These are phyloP conservation scores for Hypotaenidia philippensis DNA, from an alignment of 2,797 vertebrate species.

Conservation along the genomic window DNA sequence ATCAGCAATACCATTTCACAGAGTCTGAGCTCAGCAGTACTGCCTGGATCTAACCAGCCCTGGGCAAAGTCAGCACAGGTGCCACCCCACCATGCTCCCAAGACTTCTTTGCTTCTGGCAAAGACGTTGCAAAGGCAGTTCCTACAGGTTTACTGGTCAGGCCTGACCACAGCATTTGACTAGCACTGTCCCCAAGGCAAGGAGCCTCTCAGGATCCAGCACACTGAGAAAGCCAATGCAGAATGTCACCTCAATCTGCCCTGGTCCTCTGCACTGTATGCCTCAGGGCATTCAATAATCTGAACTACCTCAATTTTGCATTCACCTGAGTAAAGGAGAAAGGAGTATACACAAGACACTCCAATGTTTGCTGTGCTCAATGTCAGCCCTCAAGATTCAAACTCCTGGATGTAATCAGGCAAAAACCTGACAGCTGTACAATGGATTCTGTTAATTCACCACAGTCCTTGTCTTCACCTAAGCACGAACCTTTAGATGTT, in stretches of 20 bases:
- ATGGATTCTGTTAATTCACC: not conserved
- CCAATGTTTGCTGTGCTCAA: not conserved
- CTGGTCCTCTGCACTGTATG: not conserved
- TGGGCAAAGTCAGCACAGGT: not conserved
- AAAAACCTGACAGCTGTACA: not conserved
- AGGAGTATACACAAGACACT: not conserved
- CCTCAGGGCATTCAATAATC: not conserved
- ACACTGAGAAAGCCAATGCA: not conserved
- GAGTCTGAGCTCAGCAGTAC: not conserved
- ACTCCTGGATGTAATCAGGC: not conserved
- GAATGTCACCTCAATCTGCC: not conserved
- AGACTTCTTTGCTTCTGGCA: not conserved
- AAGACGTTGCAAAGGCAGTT: not conserved
- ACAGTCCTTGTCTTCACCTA: not conserved
- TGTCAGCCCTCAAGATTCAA: not conserved
- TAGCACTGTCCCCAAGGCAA: not conserved
- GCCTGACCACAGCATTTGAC: not conserved
- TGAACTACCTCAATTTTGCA: not conserved
- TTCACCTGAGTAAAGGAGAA: not conserved
- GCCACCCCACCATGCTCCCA: not conserved
- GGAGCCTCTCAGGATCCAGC: not conserved
- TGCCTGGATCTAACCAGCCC: not conserved
- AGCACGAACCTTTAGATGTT: slow-evolving; percentile 89
- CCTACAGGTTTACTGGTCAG: not conserved
- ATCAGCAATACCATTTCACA: rapidly evolving